phyloP scores from a whole-genome alignment of 1,140 invertebrate genomes.

The Oryctes rhinoceros region DNA sequence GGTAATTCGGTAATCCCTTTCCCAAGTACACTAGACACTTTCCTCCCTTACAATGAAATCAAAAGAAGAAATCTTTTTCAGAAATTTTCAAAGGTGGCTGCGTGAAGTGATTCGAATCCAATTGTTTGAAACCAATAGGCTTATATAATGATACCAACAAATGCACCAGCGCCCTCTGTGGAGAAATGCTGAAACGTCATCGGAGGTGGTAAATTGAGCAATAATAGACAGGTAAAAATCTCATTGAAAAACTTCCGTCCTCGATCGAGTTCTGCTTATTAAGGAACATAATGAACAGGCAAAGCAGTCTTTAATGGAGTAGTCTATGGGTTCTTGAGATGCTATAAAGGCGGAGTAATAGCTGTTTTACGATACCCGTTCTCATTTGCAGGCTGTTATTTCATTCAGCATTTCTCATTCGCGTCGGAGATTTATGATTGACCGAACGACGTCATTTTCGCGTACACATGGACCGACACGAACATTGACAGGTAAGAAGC shows the following conservation, averaged over 20 bases:
- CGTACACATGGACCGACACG: neutral
- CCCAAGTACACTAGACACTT: too few species aligned
- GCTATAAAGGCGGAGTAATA: slow-evolving; percentile 45
- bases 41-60: too few species aligned
- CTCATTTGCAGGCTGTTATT: slow-evolving; percentile 40
- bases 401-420: slow-evolving; percentile 36
- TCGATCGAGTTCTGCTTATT: slow-evolving; percentile 28
- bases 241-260: neutral
- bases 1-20: neutral
- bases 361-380: slow-evolving; percentile 38
- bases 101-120: too few species aligned
- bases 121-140: too few species aligned
- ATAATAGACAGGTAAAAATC: slow-evolving; percentile 15
- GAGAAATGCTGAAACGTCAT: neutral
- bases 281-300: slow-evolving; percentile 37
- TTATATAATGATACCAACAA: neutral
- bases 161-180: slow-evolving; percentile 10
- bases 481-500: neutral
- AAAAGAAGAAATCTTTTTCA: too few species aligned
- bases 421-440: slow-evolving; percentile 34
- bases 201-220: neutral
- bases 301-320: slow-evolving; percentile 31
- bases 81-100: too few species aligned
- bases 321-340: slow-evolving; percentile 40
- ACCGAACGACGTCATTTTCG: neutral